These are phyloP conservation scores for Antechinus flavipes DNA, from an alignment of 2,113 vertebrate species.

Conservation along the genomic window DNA sequence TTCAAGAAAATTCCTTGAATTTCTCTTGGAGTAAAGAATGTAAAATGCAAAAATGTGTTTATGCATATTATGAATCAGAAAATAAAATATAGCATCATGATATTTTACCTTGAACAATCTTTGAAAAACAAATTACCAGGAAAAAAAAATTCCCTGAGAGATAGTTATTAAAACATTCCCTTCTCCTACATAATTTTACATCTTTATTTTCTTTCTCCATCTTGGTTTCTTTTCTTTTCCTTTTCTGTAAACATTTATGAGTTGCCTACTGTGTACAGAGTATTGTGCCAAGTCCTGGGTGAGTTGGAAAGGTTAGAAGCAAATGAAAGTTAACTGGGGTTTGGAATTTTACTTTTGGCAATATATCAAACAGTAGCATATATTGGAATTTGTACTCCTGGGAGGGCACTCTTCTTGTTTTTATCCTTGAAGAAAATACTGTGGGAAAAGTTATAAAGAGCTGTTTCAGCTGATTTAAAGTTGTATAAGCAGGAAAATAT, in stretches of 20 bases:
- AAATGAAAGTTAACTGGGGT: slow-evolving; percentile 69
- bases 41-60: slow-evolving; percentile 35
- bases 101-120: too few relatives aligned
- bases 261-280: not conserved
- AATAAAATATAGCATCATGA: too few relatives aligned
- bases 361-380: slow-evolving; percentile 62
- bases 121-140: too few relatives aligned
- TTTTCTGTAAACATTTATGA: not conserved
- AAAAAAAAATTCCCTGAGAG: too few relatives aligned
- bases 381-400: slow-evolving; percentile 54
- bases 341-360: slow-evolving; percentile 56
- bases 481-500: slow-evolving; percentile 66
- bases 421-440: slow-evolving; percentile 73
- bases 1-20: slow-evolving; percentile 33
- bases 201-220: not conserved
- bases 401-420: slow-evolving; percentile 51
- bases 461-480: slow-evolving; percentile 73
- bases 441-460: slow-evolving; percentile 71
- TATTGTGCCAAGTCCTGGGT: not conserved
- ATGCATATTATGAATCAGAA: too few relatives aligned
- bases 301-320: slow-evolving; percentile 31
- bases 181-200: not conserved
- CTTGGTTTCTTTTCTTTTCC: not conserved
- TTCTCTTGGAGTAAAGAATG: slow-evolving; percentile 12
- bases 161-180: too few relatives aligned